Evolutionary conservation across 2,888 invertebrate genomes (phyloP).

Genomic region (Epinotia ramella): DNA sequence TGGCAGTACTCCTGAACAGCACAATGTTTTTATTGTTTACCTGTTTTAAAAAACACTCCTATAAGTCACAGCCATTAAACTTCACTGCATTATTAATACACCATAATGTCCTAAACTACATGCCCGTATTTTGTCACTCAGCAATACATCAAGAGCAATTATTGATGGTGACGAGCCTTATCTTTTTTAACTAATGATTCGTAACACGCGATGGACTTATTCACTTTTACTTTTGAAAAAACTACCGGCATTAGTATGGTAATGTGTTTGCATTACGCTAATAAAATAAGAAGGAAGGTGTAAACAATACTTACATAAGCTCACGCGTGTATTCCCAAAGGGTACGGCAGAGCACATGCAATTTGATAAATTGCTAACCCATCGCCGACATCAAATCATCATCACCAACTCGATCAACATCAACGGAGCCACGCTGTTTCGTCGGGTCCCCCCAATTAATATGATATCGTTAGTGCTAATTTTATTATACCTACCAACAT

Average conservation of each 20-base stretch:
- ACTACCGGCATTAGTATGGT: slow-evolving; percentile 10
- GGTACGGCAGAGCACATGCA: too few species aligned
- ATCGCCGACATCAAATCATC: too few species aligned
- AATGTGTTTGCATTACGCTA: slow-evolving; percentile 16
- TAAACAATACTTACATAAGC: background rate
- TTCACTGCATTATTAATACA: slow-evolving; percentile 29
- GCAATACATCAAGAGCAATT: slow-evolving; percentile 43
- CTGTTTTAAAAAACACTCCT: background rate
- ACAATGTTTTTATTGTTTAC: background rate
- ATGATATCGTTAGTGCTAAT: too few species aligned
- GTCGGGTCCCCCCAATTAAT: too few species aligned
- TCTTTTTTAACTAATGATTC: slow-evolving; percentile 41
- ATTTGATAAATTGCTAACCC: too few species aligned
- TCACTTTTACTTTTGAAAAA: slow-evolving; percentile 33
- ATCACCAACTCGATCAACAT: too few species aligned
- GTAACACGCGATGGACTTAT: slow-evolving; percentile 28
- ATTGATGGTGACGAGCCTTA: slow-evolving; percentile 41
- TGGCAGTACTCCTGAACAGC: too few species aligned
- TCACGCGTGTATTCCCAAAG: too few species aligned
- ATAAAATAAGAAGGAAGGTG: slow-evolving; percentile 2
- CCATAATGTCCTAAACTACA: slow-evolving; percentile 27
- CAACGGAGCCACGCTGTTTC: too few species aligned
- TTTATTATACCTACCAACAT: too few species aligned
- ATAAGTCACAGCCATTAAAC: slow-evolving; percentile 6
- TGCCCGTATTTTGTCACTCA: slow-evolving; percentile 39